Evolutionary conservation across 2,888 invertebrate genomes (phyloP).

Genomic region (Drosophila dives): DNA sequence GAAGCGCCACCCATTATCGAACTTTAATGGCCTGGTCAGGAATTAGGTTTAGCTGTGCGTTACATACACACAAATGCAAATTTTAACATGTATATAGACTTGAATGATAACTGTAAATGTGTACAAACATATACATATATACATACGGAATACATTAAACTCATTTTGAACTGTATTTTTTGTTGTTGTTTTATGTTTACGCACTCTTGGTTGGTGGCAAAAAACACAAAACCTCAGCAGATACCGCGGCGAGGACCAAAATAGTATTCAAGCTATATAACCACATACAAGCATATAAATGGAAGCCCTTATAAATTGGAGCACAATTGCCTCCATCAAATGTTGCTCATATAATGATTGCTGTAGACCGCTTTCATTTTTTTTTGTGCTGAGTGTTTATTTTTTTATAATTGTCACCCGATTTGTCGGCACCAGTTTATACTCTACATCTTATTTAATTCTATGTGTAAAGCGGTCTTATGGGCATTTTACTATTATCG

Average conservation of each 20-base stretch:
- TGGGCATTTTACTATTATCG: neutral
- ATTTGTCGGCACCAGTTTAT: neutral
- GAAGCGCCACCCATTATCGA: constrained; percentile 73
- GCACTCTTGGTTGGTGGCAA: constrained; percentile 24
- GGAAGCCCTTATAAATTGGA: constrained; percentile 1
- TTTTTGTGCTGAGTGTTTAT: neutral
- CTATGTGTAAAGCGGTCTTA: constrained; percentile 1
- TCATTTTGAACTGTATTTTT: constrained; percentile 36
- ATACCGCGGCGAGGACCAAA: neutral
- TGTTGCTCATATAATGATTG: constrained; percentile 41
- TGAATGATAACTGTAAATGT: constrained; percentile 3
- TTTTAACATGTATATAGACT: constrained; percentile 2
- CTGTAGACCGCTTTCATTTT: constrained; percentile 8
- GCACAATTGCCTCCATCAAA: constrained; percentile 3
- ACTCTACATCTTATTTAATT: neutral
- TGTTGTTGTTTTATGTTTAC: constrained; percentile 5
- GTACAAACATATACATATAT: constrained; percentile 6
- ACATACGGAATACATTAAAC: constrained; percentile 35
- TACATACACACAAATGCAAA: constrained; percentile 9
- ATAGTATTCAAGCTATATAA: neutral
- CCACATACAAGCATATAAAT: neutral
- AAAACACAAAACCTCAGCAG: neutral
- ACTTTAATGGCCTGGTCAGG: constrained; percentile 77
- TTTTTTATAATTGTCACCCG: neutral
- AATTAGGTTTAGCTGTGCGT: constrained; percentile 72